Base-by-base conservation (phyloP, 1,140 invertebrate genomes). In the Diorhabda sublineata region DNA sequence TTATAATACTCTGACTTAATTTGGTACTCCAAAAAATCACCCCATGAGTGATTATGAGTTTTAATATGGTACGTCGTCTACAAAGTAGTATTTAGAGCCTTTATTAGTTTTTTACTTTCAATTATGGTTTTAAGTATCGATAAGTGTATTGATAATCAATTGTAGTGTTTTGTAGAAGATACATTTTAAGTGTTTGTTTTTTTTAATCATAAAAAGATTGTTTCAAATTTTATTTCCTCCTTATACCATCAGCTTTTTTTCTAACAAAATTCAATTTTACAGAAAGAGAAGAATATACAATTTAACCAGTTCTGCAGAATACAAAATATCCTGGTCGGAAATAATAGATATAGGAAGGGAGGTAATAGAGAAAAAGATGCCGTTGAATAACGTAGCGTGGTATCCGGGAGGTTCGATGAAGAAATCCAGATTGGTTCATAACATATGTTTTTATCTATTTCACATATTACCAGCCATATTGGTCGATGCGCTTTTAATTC, bases 331-430 rank as follows among this genome's bases (percentile, higher is more conserved):
- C 66, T 89, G 90, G 91, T 82, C 87, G 76, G 87, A 98, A 87
- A 89, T 97, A 82, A 87, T 94, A 78, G 86, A 94, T 73, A 80
- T 95, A 78, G 96, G 95, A 73, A 84, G 92, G 81, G 86, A 87
- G 77, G 87, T 92, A 56, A 89, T 92, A 26, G 85, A 90, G 73
- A 88, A 86, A 68, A 84, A 85, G 75, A 85, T 93, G 63, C 92
- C 92, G 0, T 80, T 94, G 0, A 94, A 93, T 71, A 87, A 88
- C 5, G 87, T 92, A 2, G 88, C 89, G n/a, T 94, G 92, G 92
- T 95, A 95, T 81, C 94, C 94, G 0, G 92, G 92, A 45, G 92
- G 93, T 3, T 92, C 90, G 2, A 95, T 97, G 91, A 96, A 95
- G 76, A 90, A 87, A 68, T 91, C 88, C 42, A 85, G 88, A 73